Conservation (phyloP, 2,797 vertebrate species). For the Lacerta bilineata region DNA sequence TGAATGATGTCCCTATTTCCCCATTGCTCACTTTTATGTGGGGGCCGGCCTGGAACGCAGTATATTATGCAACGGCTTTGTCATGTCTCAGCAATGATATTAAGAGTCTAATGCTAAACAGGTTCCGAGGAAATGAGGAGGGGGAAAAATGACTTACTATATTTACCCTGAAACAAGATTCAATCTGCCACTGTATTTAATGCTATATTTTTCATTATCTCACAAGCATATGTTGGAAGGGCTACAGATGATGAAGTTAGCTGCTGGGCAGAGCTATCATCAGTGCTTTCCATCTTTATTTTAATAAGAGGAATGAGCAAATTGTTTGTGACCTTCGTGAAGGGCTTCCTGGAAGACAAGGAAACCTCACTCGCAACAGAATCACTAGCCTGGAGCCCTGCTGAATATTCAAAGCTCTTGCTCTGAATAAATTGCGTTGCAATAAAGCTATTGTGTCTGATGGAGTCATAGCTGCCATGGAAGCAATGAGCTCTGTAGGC, state of each 20-base stretch:
- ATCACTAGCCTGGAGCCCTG: constrained; percentile 83
- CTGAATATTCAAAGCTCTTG: constrained; percentile 87
- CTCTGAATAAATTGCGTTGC: constrained; percentile 79
- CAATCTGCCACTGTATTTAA: constrained; percentile 94
- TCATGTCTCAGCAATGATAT: constrained; percentile 85
- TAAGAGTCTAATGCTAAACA: constrained; percentile 88
- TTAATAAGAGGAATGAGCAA: constrained; percentile 88
- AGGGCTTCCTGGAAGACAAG: constrained; percentile 88
- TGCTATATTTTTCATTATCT: constrained; percentile 94
- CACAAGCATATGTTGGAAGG: constrained; percentile 92
- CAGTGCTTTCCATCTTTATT: constrained; percentile 86
- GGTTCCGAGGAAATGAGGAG: constrained; percentile 87
- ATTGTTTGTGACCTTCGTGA: constrained; percentile 96
- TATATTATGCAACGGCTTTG: constrained; percentile 91
- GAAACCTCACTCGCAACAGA: constrained; percentile 79
- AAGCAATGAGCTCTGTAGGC: constrained; percentile 51
- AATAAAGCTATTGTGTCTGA: constrained; percentile 85
- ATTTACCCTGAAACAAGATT: constrained; percentile 93
- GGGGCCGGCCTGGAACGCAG: constrained; percentile 80
- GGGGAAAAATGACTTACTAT: constrained; percentile 85
- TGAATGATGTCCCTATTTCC: constrained; percentile 83
- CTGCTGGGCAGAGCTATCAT: constrained; percentile 91
- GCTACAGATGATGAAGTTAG: constrained; percentile 93
- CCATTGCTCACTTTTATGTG: constrained; percentile 80
- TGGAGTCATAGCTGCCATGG: constrained; percentile 66